phyloP scores from a whole-genome alignment of 2,797 vertebrate species.

The Bradypodion ventrale region DNA sequence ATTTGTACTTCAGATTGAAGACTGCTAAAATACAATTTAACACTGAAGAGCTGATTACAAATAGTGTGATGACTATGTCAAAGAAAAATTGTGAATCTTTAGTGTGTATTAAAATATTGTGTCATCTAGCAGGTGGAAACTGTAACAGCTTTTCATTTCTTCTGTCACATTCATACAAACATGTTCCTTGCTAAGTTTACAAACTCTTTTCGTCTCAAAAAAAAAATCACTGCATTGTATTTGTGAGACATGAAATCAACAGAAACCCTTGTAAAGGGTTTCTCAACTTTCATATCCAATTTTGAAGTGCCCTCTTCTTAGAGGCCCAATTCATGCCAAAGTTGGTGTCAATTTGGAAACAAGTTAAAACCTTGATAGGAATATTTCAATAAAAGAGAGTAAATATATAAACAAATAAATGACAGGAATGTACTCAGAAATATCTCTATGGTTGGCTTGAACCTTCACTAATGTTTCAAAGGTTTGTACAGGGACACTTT shows the following conservation, averaged over 20 bases:
- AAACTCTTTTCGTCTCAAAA: neutral
- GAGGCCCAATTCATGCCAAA: no score
- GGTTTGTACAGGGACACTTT: slow-evolving; percentile 54
- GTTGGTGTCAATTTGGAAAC: no score
- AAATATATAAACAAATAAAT: neutral
- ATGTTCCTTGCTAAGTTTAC: neutral
- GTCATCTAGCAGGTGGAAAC: neutral
- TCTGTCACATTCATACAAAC: neutral
- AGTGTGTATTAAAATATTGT: neutral
- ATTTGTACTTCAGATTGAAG: slow-evolving; percentile 11
- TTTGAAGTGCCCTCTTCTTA: no score
- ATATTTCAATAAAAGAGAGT: no score
- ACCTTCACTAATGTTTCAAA: slow-evolving; percentile 35
- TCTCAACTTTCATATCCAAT: no score
- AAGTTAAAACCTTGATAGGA: no score
- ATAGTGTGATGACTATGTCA: slow-evolving; percentile 29
- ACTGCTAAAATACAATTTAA: neutral
- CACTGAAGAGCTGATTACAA: slow-evolving; percentile 28
- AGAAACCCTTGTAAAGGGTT: neutral
- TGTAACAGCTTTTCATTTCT: neutral
- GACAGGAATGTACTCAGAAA: no score
- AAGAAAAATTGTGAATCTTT: slow-evolving; percentile 29
- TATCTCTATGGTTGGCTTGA: neutral
- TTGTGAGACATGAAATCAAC: slow-evolving; percentile 25
- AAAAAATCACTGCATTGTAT: neutral